Evolutionary conservation across 1,140 invertebrate genomes (phyloP), one percentile per base, ranked within the genome.

Genomic region (Schlechtendalia chinensis): DNA sequence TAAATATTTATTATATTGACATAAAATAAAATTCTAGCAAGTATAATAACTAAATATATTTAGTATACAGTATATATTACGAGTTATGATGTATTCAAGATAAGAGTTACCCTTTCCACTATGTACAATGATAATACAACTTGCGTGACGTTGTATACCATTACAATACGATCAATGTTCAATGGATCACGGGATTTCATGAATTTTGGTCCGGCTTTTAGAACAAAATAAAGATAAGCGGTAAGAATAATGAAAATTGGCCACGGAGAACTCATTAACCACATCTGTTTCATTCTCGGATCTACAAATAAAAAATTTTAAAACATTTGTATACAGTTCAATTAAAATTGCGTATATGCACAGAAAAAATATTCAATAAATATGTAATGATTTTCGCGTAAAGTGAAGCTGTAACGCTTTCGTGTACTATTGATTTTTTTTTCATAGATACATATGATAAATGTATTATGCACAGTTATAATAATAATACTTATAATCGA

Each of bases 101-200:
- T 50, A 50, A 50, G 5, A 12, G 12, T 82, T 82, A 82, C 81
- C 65, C 71, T 61, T 67, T 45, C 50, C 10, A 77, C 61, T 63
- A 82, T 32, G 32, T 80, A 83, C 8, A 29, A 14, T 81, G 86
- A 87, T n/a, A 88, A 84, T n/a, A 89, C 29, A 29, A 83, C 80
- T 81, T 83, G 83, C 10, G 89, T 87, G 82, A 96, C 86, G 61
- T 83, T 83, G 56, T 83, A 83, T 12, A 82, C 83, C 56, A 90
- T 87, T 84, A 92, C 88, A 53, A 89, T 50, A 39, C 84, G 85
- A 47, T 88, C 86, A 6, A 92, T 85, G 50, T 89, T 84, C 74
- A 88, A 89, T 8, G 91, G 87, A 82, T 88, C 83, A 63, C 89
- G 85, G 81, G 89, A 84, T 81, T 87, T 87, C 91, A 92, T 92